Base-by-base conservation (phyloP, 1,140 invertebrate species). In the Harpegnathos saltator region DNA sequence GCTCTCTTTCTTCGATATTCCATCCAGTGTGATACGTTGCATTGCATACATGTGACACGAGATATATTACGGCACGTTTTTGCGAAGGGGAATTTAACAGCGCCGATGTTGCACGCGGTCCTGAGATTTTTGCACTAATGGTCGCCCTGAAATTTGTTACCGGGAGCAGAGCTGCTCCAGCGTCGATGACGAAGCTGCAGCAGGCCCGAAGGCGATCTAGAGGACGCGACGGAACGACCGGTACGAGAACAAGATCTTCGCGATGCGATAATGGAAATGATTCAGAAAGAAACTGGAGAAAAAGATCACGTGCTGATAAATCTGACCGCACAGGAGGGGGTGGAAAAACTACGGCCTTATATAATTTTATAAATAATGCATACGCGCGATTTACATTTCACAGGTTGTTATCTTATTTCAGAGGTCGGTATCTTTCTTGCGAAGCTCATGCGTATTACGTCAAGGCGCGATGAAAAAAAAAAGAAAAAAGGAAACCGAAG, bases 311-410 rank as follows among this genome's bases (percentile, higher is more conserved):
- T n/a, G 14, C 54, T 72, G 54, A 33, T 62, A 73, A 81, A 81
- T 81, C 68, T n/a, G n/a, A n/a, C n/a, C n/a, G n/a, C n/a, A n/a
- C n/a, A n/a, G n/a, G 61, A 19, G 24, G 26, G 66, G 29, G 44
- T 33, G 29, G 22, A 73, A 50, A 69, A 68, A 83, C 80, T n/a
- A 83, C 59, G 48, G 33, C 61, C 63, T 89, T 82, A 77, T 63
- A 69, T 86, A 82, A 89, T 78, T 86, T 58, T 68, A 81, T 85
- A 85, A 89, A 89, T 81, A 87, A 87, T 83, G 58, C 56, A 87
- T 88, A 84, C 29, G n/a, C 48, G 54, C 54, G 80, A 86, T 85
- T 87, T 87, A 50, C 77, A 89, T 85, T 89, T 83, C 69, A 86
- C 61, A 72, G 58, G 52, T 38, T 26, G 72, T 44, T 44, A 44